Conservation (phyloP, 2,113 vertebrate species). For the Neogale vison region DNA sequence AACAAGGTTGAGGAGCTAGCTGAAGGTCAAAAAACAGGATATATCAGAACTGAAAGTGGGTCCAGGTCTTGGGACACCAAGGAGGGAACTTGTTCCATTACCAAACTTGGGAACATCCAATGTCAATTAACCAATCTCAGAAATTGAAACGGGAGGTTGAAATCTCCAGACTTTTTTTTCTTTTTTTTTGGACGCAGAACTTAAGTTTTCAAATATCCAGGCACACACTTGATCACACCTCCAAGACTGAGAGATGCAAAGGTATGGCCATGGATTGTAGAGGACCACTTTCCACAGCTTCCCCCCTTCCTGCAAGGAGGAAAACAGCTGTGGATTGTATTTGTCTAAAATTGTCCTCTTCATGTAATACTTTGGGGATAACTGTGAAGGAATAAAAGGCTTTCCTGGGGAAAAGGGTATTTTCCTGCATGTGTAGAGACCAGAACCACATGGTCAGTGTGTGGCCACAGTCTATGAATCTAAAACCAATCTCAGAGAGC, state of each 20-base stretch:
- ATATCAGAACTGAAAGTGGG: not conserved
- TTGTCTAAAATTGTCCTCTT: conserved; percentile 78
- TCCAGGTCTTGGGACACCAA: not conserved
- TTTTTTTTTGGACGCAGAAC: not conserved
- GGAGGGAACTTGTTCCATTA: not conserved
- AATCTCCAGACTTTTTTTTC: not conserved
- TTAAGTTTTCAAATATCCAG: not conserved
- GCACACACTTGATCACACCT: not conserved
- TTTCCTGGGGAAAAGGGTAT: conserved; percentile 82
- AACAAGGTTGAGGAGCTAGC: not conserved
- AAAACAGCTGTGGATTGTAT: conserved; percentile 50
- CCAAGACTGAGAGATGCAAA: not conserved
- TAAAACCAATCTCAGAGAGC: conserved; percentile 88
- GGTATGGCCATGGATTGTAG: accelerated
- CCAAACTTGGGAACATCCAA: not conserved
- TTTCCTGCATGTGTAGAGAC: conserved; percentile 79
- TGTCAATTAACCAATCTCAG: not conserved
- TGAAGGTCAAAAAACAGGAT: not conserved
- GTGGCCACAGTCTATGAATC: conserved; percentile 85
- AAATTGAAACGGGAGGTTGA: not conserved
- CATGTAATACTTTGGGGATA: conserved; percentile 81
- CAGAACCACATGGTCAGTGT: conserved; percentile 82
- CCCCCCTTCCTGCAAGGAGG: not conserved
- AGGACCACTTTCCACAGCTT: not conserved
- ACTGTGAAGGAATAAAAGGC: conserved; percentile 81